These are phyloP conservation scores for Telenomus remus DNA, from an alignment of 1,140 invertebrate genomes.

Conservation along the genomic window DNA sequence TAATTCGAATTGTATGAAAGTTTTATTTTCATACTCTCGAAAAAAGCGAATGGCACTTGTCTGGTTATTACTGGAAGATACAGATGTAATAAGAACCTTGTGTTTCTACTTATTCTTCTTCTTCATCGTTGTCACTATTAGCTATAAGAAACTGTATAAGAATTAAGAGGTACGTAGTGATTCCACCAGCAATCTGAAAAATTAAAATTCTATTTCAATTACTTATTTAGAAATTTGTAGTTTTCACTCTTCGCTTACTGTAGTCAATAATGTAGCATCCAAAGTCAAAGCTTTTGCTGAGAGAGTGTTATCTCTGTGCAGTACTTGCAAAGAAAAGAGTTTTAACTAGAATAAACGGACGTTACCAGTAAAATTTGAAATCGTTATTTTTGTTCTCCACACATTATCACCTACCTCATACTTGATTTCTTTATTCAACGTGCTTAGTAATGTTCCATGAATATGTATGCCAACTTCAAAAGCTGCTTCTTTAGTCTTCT, in stretches of 20 bases:
- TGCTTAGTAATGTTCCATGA: conserved; percentile 62
- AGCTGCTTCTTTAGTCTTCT: conserved; percentile 61
- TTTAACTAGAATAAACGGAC: conserved; percentile 24
- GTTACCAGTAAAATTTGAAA: too few relatives aligned
- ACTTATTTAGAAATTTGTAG: too few relatives aligned
- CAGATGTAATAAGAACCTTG: too few relatives aligned
- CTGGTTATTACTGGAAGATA: too few relatives aligned
- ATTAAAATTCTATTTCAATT: background rate
- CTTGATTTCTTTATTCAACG: conserved; percentile 61
- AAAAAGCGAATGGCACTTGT: too few relatives aligned
- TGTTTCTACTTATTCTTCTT: background rate
- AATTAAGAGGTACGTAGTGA: conserved; percentile 25
- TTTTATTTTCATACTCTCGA: too few relatives aligned
- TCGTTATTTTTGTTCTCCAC: too few relatives aligned
- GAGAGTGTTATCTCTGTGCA: conserved; percentile 47
- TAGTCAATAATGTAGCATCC: conserved; percentile 38
- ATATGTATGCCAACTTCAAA: conserved; percentile 56
- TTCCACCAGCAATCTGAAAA: conserved; percentile 29
- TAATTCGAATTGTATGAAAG: too few relatives aligned
- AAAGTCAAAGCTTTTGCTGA: conserved; percentile 33
- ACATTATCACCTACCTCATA: conserved; percentile 65
- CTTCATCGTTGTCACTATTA: background rate
- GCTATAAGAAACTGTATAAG: conserved; percentile 37
- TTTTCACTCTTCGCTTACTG: conserved; percentile 16
- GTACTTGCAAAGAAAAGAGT: conserved; percentile 41